These are phyloP conservation scores for Ictidomys tridecemlineatus DNA, from an alignment of 2,113 vertebrate genomes.

Conservation along the genomic window DNA sequence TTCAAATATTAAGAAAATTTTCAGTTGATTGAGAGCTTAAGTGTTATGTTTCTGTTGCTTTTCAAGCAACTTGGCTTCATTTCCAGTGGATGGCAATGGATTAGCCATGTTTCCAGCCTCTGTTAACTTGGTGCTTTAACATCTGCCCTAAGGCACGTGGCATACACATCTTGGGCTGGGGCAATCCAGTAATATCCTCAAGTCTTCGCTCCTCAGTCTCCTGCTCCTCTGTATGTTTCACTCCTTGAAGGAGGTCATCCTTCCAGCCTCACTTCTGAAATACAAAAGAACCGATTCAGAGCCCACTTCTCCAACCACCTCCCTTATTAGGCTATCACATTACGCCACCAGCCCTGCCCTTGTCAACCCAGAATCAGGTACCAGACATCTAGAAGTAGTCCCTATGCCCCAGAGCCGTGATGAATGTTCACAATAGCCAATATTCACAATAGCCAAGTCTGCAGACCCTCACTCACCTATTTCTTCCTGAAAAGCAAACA, in stretches of 20 bases:
- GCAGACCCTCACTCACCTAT: rapidly evolving
- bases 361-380: neutral
- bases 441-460: neutral
- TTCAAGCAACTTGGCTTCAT: neutral
- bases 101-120: neutral
- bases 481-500: neutral
- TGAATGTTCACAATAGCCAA: neutral
- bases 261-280: neutral
- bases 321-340: neutral
- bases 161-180: neutral
- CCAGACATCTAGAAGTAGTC: rapidly evolving
- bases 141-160: too few species aligned
- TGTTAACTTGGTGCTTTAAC: neutral
- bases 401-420: neutral
- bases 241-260: neutral
- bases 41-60: neutral
- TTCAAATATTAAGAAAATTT: neutral
- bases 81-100: neutral
- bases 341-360: neutral
- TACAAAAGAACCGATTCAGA: neutral
- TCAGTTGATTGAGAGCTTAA: neutral
- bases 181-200: neutral
- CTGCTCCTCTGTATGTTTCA: rapidly evolving
- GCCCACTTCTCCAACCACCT: neutral
- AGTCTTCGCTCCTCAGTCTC: rapidly evolving